These are phyloP conservation scores for Pecten maximus DNA, from an alignment of 2,888 invertebrate genomes.

Conservation along the genomic window DNA sequence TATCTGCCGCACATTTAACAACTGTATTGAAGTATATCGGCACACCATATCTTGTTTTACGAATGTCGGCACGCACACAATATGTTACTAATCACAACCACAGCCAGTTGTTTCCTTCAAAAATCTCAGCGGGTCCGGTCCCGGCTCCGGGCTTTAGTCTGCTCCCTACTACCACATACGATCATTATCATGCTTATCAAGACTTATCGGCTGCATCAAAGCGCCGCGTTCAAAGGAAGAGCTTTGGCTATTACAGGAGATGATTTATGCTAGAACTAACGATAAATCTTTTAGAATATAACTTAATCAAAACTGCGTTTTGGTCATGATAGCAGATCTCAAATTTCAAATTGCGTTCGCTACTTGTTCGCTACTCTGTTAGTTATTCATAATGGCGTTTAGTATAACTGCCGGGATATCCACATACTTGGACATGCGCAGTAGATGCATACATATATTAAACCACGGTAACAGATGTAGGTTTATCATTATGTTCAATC, in stretches of 20 bases:
- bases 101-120: conserved; percentile 52
- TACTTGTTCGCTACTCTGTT: neutral
- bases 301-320: conserved; percentile 33
- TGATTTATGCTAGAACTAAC: conserved; percentile 18
- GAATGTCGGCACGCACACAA: conserved; percentile 51
- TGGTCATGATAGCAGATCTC: conserved; percentile 15
- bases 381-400: neutral
- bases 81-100: conserved; percentile 50
- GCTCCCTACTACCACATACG: neutral
- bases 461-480: conserved; percentile 8
- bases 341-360: conserved; percentile 28
- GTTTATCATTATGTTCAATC: conserved; percentile 13
- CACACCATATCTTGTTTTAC: conserved; percentile 50
- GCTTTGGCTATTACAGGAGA: conserved; percentile 25
- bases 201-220: conserved; percentile 33
- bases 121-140: conserved; percentile 43
- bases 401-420: neutral
- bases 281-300: conserved; percentile 35
- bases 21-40: conserved; percentile 47
- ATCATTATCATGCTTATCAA: conserved; percentile 27
- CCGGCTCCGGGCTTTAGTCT: conserved; percentile 11
- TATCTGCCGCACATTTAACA: conserved; percentile 47
- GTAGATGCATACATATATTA: neutral
- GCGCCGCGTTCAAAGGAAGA: conserved; percentile 30
- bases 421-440: conserved; percentile 13